Evolutionary conservation across 2,888 invertebrate species (phyloP).

Genomic region (Cerastis rubricosa): DNA sequence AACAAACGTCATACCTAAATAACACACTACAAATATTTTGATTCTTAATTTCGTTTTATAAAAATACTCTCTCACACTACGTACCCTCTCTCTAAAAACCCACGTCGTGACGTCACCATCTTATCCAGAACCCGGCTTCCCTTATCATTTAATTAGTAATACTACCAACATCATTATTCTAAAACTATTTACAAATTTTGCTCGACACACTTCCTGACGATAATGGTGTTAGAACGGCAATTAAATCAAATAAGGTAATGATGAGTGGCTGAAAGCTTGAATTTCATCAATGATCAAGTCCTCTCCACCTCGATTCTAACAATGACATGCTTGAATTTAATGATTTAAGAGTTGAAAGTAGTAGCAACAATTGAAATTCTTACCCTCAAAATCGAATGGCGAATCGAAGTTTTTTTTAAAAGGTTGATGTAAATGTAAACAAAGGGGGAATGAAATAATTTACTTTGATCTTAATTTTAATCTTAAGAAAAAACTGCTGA

Average conservation of each 20-base stretch:
- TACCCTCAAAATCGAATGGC: slow-evolving; percentile 56
- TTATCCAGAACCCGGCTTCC: slow-evolving; percentile 83
- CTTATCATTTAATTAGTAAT: slow-evolving; percentile 80
- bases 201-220: slow-evolving; percentile 88
- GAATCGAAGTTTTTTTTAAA: slow-evolving; percentile 53
- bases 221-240: slow-evolving; percentile 75
- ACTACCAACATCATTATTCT: slow-evolving; percentile 84
- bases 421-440: slow-evolving; percentile 61
- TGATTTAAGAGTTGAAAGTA: slow-evolving; percentile 59
- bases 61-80: slow-evolving; percentile 84
- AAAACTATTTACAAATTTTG: slow-evolving; percentile 85
- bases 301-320: slow-evolving; percentile 60
- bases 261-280: slow-evolving; percentile 84
- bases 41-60: slow-evolving; percentile 86
- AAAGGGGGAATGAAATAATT: slow-evolving; percentile 66
- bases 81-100: slow-evolving; percentile 72
- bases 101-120: slow-evolving; percentile 69
- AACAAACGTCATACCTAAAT: slow-evolving; percentile 82
- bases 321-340: slow-evolving; percentile 65
- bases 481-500: slow-evolving; percentile 86
- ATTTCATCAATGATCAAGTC: slow-evolving; percentile 88
- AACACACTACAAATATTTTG: slow-evolving; percentile 86
- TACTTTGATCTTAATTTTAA: slow-evolving; percentile 83
- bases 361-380: slow-evolving; percentile 75
- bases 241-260: slow-evolving; percentile 73